Base-by-base conservation (phyloP, 1,140 invertebrate genomes). In the Bursaphelenchus mucronatus region DNA sequence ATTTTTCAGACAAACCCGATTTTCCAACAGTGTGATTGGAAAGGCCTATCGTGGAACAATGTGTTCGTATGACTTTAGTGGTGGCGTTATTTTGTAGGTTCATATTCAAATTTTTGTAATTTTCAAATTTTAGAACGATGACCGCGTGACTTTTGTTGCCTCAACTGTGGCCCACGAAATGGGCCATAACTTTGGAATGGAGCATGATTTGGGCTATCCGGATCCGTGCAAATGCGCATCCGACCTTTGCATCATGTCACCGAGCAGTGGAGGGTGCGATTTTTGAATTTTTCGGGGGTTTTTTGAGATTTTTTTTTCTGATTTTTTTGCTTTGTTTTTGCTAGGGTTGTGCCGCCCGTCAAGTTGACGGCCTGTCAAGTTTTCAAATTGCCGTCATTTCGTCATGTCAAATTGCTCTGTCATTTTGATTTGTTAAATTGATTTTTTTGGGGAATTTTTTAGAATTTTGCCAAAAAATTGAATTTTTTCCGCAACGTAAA, bases 161-260 rank as follows among this genome's bases (percentile, higher is more conserved):
- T 92, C 92, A 0, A 98, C 94, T 0, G 89, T 97, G 19, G 94
- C 95, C 1, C 95, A 99, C 83, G 95, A 99, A 84, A 90, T 98
- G 87, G 57, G 76, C 81, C 41, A 52, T 21, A 3, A 51, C 46
- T 70, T 64, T 45, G 61, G 69, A 21, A 64, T 70, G 69, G 69
- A 70, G 15, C 69, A 70, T 47, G 69, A 70, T 21, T 41, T 51
- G 10, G 67, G 67, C 40, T 71, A 73, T 47, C 54, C 66, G 8
- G 66, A 67, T 13, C 66, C 67, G 8, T 68, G 67, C 44, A 69
- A 86, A 50, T 97, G 94, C 82, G 88, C 89, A 90, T 89, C 90
- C 7, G 44, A 61, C 15, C 85, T 87, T 69, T 98, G 94, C 74
- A 95, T 98, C 68, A 97, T 98, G 94, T 89, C 92, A 6, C 88